Evolutionary conservation across 2,888 invertebrate genomes (phyloP), one percentile per base, ranked within the genome.

Genomic region (Halocaridina rubra): DNA sequence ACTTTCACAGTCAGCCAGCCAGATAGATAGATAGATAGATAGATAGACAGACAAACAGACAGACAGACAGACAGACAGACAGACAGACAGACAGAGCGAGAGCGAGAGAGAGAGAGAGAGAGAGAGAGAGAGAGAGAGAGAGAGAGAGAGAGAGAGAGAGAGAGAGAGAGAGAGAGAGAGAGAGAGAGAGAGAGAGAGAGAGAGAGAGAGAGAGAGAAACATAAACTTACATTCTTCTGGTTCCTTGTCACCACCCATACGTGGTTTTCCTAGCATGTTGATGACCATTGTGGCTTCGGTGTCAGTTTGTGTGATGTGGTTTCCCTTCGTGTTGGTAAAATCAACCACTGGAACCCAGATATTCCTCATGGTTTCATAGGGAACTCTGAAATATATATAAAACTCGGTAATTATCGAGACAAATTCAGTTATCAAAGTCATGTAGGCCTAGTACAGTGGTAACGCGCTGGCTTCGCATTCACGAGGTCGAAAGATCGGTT

Each of bases 241-340:
- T 8, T 69, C 72, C 22, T 59, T 74, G 57, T 86, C 75, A 57
- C 81, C 86, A 0, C 86, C 86, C 39, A 86, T 71, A 32, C 53
- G 72, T 3, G 86, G 81, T n/a, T 57, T 72, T 46, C 86, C 81
- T 33, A 61, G 81, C 86, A 86, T 86, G 86, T 81, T 86, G 69
- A 86, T 79, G 22, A 86, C 81, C 86, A 86, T 81, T 32, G 86
- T 86, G 22, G 86, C 81, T 53, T 86, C 77, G 81, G 78, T 53
- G 81, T 86, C 86, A 39, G 86, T 74, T 59, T 78, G 69, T 3
- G 86, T 86, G 86, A 81, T 81, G 79, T 86, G 86, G 76, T 79
- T 86, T 13, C 86, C 86, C 64, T 81, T 86, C 3, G 86, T 86
- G 86, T 86, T 86, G 67, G 86, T 86, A 61, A 86, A 86, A 79